Evolutionary conservation across 2,797 vertebrate species (phyloP).

Genomic region (Discoglossus pictus): DNA sequence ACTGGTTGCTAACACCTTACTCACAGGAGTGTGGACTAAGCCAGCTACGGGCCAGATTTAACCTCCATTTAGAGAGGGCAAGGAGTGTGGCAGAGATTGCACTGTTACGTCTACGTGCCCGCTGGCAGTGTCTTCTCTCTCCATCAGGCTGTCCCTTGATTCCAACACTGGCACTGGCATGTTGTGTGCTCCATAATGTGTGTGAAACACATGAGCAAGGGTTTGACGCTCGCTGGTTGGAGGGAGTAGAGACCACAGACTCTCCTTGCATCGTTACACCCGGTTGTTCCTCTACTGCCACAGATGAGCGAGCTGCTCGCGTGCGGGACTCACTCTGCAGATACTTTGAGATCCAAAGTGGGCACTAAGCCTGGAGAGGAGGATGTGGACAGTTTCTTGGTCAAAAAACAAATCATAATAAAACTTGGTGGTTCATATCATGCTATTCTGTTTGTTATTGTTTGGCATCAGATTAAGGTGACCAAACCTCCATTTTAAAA

Average conservation of each 20-base stretch:
- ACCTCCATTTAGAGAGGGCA: slow-evolving; percentile 62
- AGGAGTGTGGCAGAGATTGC: slow-evolving; percentile 64
- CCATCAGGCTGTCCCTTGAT: slow-evolving; percentile 64
- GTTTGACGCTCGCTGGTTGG: slow-evolving; percentile 68
- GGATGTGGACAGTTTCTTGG: too few relatives aligned
- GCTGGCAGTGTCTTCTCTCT: slow-evolving; percentile 72
- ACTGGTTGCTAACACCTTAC: slow-evolving; percentile 72
- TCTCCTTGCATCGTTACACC: slow-evolving; percentile 61
- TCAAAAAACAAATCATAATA: too few relatives aligned
- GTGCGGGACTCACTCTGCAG: slow-evolving; percentile 74
- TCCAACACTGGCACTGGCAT: slow-evolving; percentile 67
- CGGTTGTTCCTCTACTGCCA: slow-evolving; percentile 46
- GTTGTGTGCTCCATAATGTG: slow-evolving; percentile 71
- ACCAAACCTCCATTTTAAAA: too few relatives aligned
- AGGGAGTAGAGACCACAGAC: slow-evolving; percentile 57
- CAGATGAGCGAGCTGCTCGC: slow-evolving; percentile 66
- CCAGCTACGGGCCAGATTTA: slow-evolving; percentile 64
- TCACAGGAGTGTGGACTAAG: slow-evolving; percentile 57
- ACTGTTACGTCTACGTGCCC: slow-evolving; percentile 66
- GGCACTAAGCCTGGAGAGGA: slow-evolving; percentile 47
- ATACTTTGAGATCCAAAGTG: slow-evolving; percentile 61
- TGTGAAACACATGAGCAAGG: slow-evolving; percentile 66
- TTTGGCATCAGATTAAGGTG: too few relatives aligned
- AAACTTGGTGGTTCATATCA: too few relatives aligned
- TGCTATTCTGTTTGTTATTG: too few relatives aligned